Evolutionary conservation across 2,888 invertebrate species (phyloP), one percentile per base, ranked within the genome.

Genomic region (Hirtodrosophila duncani): DNA sequence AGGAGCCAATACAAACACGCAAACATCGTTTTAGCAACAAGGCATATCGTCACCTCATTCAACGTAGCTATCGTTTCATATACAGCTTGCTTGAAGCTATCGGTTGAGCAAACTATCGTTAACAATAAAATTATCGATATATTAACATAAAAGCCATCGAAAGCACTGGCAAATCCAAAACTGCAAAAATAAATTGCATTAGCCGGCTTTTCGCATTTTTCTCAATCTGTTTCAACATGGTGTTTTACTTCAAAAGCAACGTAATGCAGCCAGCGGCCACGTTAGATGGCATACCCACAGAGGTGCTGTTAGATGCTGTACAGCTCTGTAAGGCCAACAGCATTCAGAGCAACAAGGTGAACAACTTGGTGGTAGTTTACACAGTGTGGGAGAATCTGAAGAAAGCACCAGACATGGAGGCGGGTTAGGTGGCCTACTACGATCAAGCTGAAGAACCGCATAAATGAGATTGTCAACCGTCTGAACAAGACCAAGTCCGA

Each of bases 321-420:
- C 99, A 99, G 86, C 89, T 99, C 46, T 98, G 98, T 4, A 99
- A 99, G 89, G 98, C 97, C 2, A 99, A 99, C 87, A 95, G 95
- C 68, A 95, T 95, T 61, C 91, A 91, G 85, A 96, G 98, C 10
- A 96, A 96, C 85, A 99, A 99, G 90, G 92, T 96, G 90, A 98
- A 98, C 88, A 96, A 98, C 86, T 90, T 99, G 42, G 97, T 98
- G 85, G 92, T 99, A 45, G 97, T 99, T 0, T 99, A 99, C 83
- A 99, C 99, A 8, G 94, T 97, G 94, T 99, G 99, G 98, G 89
- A 92, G 11, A 99, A 99, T 88, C 89, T 99, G 33, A 98, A 98
- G 86, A 99, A 99, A 88, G 98, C 98, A 0, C 93, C 93, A 9
- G 94, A 92, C n/a, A 99, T 99, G 99, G 99, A 97, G 88, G 96